phyloP scores from a whole-genome alignment of 2,113 vertebrate genomes.

The Bufo bufo region DNA sequence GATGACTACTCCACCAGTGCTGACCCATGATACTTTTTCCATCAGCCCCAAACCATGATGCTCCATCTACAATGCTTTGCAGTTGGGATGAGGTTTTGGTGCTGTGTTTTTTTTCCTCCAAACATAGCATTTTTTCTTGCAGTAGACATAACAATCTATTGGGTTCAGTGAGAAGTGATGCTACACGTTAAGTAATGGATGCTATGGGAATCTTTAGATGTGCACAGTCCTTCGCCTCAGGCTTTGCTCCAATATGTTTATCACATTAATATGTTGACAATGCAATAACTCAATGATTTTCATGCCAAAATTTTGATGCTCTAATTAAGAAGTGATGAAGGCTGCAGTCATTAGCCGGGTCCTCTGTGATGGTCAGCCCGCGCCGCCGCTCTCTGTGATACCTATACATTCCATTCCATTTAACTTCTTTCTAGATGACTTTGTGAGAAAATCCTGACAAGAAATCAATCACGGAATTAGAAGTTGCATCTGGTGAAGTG shows the following conservation, averaged over 20 bases:
- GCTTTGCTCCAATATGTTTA: not conserved
- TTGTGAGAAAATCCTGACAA: conserved; percentile 19
- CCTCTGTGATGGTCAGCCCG: not conserved
- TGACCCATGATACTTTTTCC: too few species aligned
- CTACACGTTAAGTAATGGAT: not conserved
- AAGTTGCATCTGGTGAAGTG: conserved; percentile 15
- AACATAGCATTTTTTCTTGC: too few species aligned
- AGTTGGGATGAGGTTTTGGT: too few species aligned
- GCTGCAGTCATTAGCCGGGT: not conserved
- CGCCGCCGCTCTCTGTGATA: not conserved
- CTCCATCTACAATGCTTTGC: too few species aligned
- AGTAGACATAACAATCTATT: too few species aligned
- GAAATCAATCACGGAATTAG: conserved; percentile 50
- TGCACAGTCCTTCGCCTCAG: not conserved
- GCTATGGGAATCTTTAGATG: not conserved
- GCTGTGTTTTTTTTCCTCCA: too few species aligned
- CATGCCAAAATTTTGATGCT: not conserved
- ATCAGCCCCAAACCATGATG: too few species aligned
- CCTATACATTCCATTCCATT: conserved; percentile 3
- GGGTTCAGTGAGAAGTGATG: not conserved
- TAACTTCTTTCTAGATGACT: not conserved
- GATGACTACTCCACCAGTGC: too few species aligned
- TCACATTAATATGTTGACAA: not conserved
- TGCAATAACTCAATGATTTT: conserved; percentile 1
- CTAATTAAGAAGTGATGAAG: not conserved